A percentile compares a stretch with the other conserved stretches of the same genome.
phyloP scores from a whole-genome alignment of 2,888 invertebrate genomes.

The Papilio elwesi region DNA sequence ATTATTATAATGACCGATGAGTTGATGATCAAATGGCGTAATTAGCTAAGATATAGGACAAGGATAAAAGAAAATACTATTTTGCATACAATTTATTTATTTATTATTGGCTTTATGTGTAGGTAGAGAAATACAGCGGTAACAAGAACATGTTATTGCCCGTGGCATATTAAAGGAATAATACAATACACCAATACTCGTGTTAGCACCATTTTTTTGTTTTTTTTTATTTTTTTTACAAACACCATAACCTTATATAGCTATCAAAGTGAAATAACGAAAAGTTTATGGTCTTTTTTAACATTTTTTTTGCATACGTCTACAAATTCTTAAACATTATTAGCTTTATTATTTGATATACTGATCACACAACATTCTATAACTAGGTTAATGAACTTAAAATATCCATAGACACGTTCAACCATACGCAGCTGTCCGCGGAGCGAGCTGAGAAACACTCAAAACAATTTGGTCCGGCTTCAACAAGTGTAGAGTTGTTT shows the following conservation, averaged over 20 bases:
- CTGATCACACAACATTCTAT: slow-evolving; percentile 65
- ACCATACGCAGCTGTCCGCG: slow-evolving; percentile 27
- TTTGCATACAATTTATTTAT: slow-evolving; percentile 56
- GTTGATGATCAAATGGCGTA: too few relatives aligned
- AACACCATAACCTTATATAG: slow-evolving; percentile 75
- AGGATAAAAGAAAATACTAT: slow-evolving; percentile 53
- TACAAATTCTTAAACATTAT: slow-evolving; percentile 60
- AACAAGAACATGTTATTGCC: slow-evolving; percentile 73
- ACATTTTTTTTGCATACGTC: slow-evolving; percentile 57
- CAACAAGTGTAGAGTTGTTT: slow-evolving; percentile 60
- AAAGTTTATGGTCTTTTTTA: slow-evolving; percentile 73
- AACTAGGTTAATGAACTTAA: slow-evolving; percentile 61
- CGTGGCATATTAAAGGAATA: slow-evolving; percentile 64
- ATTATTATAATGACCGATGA: too few relatives aligned
- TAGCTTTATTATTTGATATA: slow-evolving; percentile 63
- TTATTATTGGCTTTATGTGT: slow-evolving; percentile 76
- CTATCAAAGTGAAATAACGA: slow-evolving; percentile 74
- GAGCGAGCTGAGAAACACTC: slow-evolving; percentile 47
- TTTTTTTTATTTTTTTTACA: slow-evolving; percentile 68
- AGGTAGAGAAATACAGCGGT: slow-evolving; percentile 77
- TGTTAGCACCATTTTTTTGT: slow-evolving; percentile 82
- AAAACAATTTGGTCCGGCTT: slow-evolving; percentile 78
- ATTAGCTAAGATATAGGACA: neutral
- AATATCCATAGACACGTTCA: slow-evolving; percentile 55
- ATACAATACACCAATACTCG: slow-evolving; percentile 76